Percentiles rank a stretch among this genome's conserved stretches.
phyloP scores from a whole-genome alignment of 1,140 invertebrate genomes.

The Tribolium madens region DNA sequence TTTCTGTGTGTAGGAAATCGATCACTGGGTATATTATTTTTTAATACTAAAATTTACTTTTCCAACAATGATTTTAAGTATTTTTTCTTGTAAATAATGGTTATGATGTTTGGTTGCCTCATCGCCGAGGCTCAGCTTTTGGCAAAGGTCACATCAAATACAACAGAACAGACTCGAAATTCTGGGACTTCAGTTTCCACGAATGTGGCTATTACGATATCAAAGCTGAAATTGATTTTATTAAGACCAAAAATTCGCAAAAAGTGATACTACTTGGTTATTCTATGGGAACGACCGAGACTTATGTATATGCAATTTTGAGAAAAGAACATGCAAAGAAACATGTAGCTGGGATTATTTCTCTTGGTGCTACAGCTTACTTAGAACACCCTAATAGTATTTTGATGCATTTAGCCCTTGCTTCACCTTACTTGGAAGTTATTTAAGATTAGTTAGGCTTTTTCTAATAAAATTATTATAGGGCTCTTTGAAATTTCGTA shows the following conservation, averaged over 20 bases:
- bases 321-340: too few relatives aligned
- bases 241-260: neutral
- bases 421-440: constrained; percentile 44
- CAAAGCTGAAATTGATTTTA: constrained; percentile 16
- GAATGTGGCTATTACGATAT: constrained; percentile 29
- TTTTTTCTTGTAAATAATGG: too few relatives aligned
- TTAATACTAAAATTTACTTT: too few relatives aligned
- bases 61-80: too few relatives aligned
- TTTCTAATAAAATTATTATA: too few relatives aligned
- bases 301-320: too few relatives aligned
- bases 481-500: too few relatives aligned
- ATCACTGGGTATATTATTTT: constrained; percentile 23
- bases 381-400: constrained; percentile 71
- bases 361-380: constrained; percentile 80
- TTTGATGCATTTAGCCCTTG: constrained; percentile 40
- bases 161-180: constrained; percentile 5
- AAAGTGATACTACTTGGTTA: constrained; percentile 15
- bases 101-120: constrained; percentile 17
- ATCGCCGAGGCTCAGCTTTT: constrained; percentile 1
- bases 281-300: too few relatives aligned
- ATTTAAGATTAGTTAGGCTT: neutral
- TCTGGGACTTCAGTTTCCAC: constrained; percentile 34
- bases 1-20: constrained; percentile 1
- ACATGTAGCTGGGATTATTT: constrained; percentile 69
- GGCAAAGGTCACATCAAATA: neutral